A percentile compares a stretch with the other conserved stretches of the same genome.
These are phyloP conservation scores for Pelecanus crispus DNA, from an alignment of 2,113 vertebrate species.

Conservation along the genomic window DNA sequence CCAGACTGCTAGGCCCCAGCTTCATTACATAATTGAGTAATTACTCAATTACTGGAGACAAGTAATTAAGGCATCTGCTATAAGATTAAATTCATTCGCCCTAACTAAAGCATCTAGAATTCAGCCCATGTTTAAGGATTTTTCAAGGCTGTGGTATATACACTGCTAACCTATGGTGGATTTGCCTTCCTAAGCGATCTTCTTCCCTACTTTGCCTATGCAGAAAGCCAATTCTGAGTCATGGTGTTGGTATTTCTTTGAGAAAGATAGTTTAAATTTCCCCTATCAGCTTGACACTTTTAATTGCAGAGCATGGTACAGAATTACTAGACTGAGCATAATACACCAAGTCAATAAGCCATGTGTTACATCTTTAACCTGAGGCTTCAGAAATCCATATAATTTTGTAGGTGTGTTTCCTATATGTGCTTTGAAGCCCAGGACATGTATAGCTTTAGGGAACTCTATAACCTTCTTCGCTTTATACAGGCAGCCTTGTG, in stretches of 20 bases:
- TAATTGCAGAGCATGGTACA: neutral
- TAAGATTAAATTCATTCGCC: neutral
- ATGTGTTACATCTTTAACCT: constrained; percentile 1
- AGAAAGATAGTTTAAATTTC: neutral
- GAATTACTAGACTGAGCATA: constrained; percentile 5
- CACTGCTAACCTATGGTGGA: neutral
- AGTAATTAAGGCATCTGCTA: neutral
- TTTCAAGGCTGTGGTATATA: neutral
- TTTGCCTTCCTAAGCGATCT: neutral
- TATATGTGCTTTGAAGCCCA: neutral
- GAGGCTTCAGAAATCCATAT: constrained; percentile 19
- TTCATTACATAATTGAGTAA: neutral
- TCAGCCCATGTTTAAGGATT: neutral
- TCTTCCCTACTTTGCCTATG: neutral
- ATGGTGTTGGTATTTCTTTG: neutral
- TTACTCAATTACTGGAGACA: neutral
- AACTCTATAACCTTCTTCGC: neutral
- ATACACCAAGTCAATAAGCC: neutral
- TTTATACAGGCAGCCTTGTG: neutral
- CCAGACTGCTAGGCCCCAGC: neutral
- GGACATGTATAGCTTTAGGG: neutral
- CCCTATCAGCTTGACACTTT: neutral
- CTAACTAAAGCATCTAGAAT: neutral
- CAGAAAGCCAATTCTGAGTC: neutral
- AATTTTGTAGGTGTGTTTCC: constrained; percentile 3